These are phyloP conservation scores for Toxotes chatareus DNA, from an alignment of 2,113 vertebrate genomes.

Conservation along the genomic window DNA sequence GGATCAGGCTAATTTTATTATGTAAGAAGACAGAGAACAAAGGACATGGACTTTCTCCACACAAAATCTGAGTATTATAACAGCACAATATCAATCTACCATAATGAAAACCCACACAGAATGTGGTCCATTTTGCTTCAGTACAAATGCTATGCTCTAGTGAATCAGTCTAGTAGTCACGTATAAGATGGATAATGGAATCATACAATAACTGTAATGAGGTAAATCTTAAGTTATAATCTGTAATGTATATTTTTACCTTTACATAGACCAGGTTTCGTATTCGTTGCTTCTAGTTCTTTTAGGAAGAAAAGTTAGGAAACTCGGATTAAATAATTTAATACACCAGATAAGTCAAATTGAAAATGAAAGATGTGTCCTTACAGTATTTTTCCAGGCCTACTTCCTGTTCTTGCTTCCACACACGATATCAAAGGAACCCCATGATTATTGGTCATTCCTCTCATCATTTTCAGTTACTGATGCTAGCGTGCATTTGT, in stretches of 20 bases:
- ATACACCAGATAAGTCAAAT: not conserved
- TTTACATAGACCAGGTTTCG: not conserved
- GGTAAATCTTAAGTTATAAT: not conserved
- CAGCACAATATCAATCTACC: not conserved
- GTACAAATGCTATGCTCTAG: not conserved
- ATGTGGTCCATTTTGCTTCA: not conserved
- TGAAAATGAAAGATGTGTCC: not conserved
- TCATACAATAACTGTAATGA: not conserved
- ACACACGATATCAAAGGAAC: not conserved
- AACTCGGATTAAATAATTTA: not conserved
- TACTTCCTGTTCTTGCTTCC: not conserved
- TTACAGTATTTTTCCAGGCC: not conserved
- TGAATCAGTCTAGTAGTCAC: not conserved
- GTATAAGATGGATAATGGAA: not conserved
- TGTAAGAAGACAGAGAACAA: not conserved
- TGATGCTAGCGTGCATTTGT: not conserved
- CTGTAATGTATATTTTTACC: not conserved
- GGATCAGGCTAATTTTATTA: conserved; percentile 4
- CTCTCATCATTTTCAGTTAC: conserved; percentile 53
- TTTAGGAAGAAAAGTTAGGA: not conserved
- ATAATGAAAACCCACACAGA: not conserved
- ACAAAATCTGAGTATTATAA: not conserved
- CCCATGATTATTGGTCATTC: not conserved
- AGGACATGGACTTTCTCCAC: not conserved
- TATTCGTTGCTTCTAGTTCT: not conserved